A percentile compares a stretch with the other conserved stretches of the same genome.
Conservation (phyloP, 2,113 vertebrate species). For the Rana temporaria region DNA sequence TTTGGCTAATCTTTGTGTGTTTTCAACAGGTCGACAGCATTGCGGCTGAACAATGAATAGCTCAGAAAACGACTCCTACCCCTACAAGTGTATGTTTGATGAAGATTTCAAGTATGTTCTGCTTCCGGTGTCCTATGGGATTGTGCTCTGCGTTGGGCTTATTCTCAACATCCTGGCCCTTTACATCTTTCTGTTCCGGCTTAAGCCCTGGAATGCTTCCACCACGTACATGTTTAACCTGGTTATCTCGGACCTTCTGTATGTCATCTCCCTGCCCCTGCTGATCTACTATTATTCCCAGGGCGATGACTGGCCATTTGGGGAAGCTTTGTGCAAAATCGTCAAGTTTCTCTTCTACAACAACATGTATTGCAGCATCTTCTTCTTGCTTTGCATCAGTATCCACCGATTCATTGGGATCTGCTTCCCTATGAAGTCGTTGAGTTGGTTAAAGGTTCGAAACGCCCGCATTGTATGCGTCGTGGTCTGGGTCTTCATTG, state of each 20-base stretch:
- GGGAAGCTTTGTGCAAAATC: slow-evolving; percentile 85
- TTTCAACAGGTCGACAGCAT: not conserved
- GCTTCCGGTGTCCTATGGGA: slow-evolving; percentile 85
- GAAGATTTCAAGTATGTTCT: slow-evolving; percentile 93
- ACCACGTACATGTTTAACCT: slow-evolving; percentile 98
- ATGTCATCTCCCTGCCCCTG: slow-evolving; percentile 90
- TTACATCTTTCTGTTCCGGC: slow-evolving; percentile 87
- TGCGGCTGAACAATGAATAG: slow-evolving; percentile 54
- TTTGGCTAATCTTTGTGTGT: not conserved
- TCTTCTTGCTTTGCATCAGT: slow-evolving; percentile 95
- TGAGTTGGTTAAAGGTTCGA: slow-evolving; percentile 82
- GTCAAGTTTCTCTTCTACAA: slow-evolving; percentile 96
- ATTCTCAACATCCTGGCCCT: slow-evolving; percentile 83
- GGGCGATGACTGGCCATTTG: slow-evolving; percentile 92
- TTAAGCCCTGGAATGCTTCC: slow-evolving; percentile 89
- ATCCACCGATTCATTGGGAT: slow-evolving; percentile 90
- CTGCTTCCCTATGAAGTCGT: slow-evolving; percentile 84
- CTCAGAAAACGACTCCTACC: slow-evolving; percentile 57
- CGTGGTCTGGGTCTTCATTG: slow-evolving; percentile 79
- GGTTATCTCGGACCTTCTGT: slow-evolving; percentile 86
- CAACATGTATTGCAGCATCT: slow-evolving; percentile 94
- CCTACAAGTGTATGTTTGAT: slow-evolving; percentile 80
- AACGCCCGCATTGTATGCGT: slow-evolving; percentile 79
- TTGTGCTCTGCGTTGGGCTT: slow-evolving; percentile 89
- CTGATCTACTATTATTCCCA: slow-evolving; percentile 91